Percentiles rank a stretch among this genome's conserved stretches.
phyloP scores from a whole-genome alignment of 2,888 invertebrate species.

The Crepidodera aurea region DNA sequence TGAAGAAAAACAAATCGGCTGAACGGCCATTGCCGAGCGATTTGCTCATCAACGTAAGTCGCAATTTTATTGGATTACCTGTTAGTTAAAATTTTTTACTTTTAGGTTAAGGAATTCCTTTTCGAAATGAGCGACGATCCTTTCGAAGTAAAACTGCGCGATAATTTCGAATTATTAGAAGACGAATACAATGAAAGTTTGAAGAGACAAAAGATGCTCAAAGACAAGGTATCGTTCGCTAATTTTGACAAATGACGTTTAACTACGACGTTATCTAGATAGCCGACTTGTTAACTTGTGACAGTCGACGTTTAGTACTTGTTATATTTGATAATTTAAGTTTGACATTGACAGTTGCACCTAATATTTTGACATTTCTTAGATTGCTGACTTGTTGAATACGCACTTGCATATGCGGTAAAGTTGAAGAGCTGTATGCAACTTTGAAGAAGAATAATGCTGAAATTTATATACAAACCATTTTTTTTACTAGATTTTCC shows the following conservation, averaged over 20 bases:
- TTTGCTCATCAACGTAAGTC: constrained; percentile 80
- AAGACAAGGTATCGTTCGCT: constrained; percentile 82
- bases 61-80: neutral
- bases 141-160: constrained; percentile 94
- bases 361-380: too few species aligned
- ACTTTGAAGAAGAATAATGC: constrained; percentile 90
- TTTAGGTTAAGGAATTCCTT: constrained; percentile 82
- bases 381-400: constrained; percentile 79
- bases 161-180: constrained; percentile 93
- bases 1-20: constrained; percentile 71
- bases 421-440: constrained; percentile 88
- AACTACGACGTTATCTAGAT: neutral
- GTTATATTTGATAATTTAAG: too few species aligned
- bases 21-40: constrained; percentile 85
- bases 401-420: constrained; percentile 84
- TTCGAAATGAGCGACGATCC: constrained; percentile 98
- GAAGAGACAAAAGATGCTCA: constrained; percentile 87
- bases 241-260: neutral
- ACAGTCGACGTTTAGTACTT: too few species aligned
- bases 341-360: too few species aligned
- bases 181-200: constrained; percentile 96
- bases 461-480: constrained; percentile 94
- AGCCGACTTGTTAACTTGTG: too few species aligned
- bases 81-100: too few species aligned
- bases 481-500: too few species aligned